Conservation (phyloP, 2,797 vertebrate genomes). For the Brachyalestes nurse region DNA sequence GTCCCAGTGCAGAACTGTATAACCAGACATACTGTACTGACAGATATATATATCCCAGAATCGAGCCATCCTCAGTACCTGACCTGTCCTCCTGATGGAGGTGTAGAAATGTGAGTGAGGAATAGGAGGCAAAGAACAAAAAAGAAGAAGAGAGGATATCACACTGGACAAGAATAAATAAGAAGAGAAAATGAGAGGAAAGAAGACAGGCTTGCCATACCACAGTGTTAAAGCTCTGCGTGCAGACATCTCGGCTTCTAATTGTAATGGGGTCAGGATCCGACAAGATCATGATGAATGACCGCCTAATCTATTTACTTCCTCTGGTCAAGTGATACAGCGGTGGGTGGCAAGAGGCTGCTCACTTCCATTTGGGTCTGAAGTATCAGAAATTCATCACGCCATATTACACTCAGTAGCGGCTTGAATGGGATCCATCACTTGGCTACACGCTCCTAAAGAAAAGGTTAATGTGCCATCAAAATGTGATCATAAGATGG, state of each 20-base stretch:
- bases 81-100: background rate
- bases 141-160: background rate
- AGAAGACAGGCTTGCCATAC: background rate
- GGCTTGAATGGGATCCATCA: conserved; percentile 56
- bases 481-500: conserved; percentile 62
- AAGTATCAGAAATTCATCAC: conserved; percentile 57
- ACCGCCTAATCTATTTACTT: conserved; percentile 66
- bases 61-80: background rate
- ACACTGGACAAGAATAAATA: background rate
- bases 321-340: conserved; percentile 61
- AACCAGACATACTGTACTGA: background rate
- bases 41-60: background rate
- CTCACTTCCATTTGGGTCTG: conserved; percentile 51
- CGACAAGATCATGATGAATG: conserved; percentile 76
- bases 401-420: conserved; percentile 50
- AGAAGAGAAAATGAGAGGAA: background rate
- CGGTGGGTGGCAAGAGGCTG: conserved; percentile 50
- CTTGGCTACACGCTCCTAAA: conserved; percentile 56
- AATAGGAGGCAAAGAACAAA: background rate
- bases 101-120: background rate
- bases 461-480: conserved; percentile 66
- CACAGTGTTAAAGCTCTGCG: background rate
- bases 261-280: conserved; percentile 73
- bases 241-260: conserved; percentile 70
- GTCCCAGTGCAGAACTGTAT: background rate